A percentile compares a stretch with the other conserved stretches of the same genome.
phyloP scores from a whole-genome alignment of 2,888 invertebrate species.

The Phalangium opilio region DNA sequence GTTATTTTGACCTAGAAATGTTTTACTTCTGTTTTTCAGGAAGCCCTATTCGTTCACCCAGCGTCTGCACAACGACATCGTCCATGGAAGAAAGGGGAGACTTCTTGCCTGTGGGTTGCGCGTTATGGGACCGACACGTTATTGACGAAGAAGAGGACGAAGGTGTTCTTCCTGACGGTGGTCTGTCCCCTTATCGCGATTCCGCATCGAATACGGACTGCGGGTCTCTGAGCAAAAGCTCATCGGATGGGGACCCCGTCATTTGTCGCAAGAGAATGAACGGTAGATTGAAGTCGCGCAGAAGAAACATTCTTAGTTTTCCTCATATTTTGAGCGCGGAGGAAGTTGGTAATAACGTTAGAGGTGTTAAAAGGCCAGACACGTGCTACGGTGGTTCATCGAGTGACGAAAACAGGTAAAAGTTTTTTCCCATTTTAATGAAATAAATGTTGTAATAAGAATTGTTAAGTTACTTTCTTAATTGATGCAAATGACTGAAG shows the following conservation, averaged over 20 bases:
- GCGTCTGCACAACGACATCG: too few relatives aligned
- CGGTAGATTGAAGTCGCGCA: constrained; percentile 32
- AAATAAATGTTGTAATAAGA: too few relatives aligned
- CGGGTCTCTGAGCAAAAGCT: constrained; percentile 28
- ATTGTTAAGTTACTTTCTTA: too few relatives aligned
- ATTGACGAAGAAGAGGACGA: constrained; percentile 13
- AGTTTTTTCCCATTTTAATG: too few relatives aligned
- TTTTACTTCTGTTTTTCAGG: too few relatives aligned
- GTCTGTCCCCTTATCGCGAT: constrained; percentile 12
- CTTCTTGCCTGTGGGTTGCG: too few relatives aligned
- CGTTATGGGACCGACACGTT: constrained; percentile 2
- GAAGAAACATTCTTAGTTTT: constrained; percentile 33
- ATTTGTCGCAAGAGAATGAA: constrained; percentile 24
- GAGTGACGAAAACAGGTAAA: constrained; percentile 21
- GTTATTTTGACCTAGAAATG: too few relatives aligned
- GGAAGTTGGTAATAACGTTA: constrained; percentile 32
- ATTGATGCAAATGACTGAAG: neutral
- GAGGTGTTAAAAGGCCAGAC: constrained; percentile 36
- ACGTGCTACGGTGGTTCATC: constrained; percentile 22
- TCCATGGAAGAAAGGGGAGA: too few relatives aligned
- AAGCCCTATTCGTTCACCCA: too few relatives aligned
- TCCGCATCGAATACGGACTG: constrained; percentile 23
- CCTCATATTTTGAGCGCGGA: constrained; percentile 45
- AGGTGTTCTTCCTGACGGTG: constrained; percentile 10
- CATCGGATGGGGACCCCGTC: constrained; percentile 26